A percentile compares a stretch with the other conserved stretches of the same genome.
phyloP scores from a whole-genome alignment of 1,140 invertebrate genomes.

The Plutomurus gul region DNA sequence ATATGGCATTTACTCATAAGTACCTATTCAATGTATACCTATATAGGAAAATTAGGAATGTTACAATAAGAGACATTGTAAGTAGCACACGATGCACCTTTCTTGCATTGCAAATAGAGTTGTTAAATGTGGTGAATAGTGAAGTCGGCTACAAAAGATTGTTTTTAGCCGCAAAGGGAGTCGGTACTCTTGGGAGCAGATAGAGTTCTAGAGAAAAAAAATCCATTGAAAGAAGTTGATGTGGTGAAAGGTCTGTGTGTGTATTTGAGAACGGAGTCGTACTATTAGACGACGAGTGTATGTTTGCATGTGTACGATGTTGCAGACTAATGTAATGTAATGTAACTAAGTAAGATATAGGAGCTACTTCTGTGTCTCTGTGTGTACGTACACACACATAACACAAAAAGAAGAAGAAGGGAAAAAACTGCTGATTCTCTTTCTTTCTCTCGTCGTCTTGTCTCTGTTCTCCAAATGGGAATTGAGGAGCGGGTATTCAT shows the following conservation, averaged over 20 bases:
- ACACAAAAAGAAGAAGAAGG: background rate
- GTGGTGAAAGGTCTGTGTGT: conserved; percentile 29
- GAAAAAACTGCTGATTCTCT: background rate
- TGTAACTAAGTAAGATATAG: background rate
- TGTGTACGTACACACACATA: background rate
- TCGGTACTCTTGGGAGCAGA: conserved; percentile 1
- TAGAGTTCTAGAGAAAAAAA: background rate
- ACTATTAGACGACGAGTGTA: no score
- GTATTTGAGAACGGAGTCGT: background rate
- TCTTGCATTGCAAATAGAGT: background rate
- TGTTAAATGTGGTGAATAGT: conserved; percentile 21
- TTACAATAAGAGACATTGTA: background rate
- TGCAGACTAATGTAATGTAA: background rate
- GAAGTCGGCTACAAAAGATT: conserved; percentile 25
- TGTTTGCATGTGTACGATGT: background rate
- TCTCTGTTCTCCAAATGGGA: conserved; percentile 2
- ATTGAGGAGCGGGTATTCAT: conserved; percentile 30
- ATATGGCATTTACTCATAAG: no score
- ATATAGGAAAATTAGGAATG: background rate
- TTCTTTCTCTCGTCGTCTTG: background rate
- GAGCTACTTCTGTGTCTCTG: no score
- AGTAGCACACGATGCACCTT: background rate
- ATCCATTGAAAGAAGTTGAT: conserved; percentile 25
- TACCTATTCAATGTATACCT: no score
- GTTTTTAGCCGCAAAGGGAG: conserved; percentile 30